Conservation (phyloP, 2,797 vertebrate species). For the Leptatherina wallacei region DNA sequence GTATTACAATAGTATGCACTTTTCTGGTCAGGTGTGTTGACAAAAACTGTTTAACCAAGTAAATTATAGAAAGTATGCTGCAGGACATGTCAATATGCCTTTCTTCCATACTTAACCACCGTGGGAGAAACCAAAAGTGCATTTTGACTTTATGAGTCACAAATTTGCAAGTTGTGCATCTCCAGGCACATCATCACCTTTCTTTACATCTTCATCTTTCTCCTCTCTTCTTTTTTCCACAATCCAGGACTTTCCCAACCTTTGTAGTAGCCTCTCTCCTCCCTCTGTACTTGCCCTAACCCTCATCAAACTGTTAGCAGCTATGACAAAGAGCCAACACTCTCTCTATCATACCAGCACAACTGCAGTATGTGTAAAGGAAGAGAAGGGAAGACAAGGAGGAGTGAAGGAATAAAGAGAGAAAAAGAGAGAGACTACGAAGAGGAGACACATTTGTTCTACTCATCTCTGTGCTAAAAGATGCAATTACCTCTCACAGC, state of each 20-base stretch:
- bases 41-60: too few relatives aligned
- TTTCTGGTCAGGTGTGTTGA: background rate
- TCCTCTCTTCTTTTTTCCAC: slow-evolving; percentile 47
- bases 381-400: slow-evolving; percentile 61
- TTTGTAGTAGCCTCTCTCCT: slow-evolving; percentile 19
- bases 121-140: slow-evolving; percentile 29
- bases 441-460: slow-evolving; percentile 95
- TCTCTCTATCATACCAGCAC: slow-evolving; percentile 98
- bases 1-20: too few relatives aligned
- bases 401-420: slow-evolving; percentile 33
- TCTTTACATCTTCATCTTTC: slow-evolving; percentile 29
- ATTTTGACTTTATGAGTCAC: slow-evolving; percentile 43
- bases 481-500: slow-evolving; percentile 99
- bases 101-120: slow-evolving; percentile 8
- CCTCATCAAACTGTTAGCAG: slow-evolving; percentile 67
- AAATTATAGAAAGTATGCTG: background rate
- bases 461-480: slow-evolving; percentile 99
- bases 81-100: slow-evolving; percentile 1
- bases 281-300: slow-evolving; percentile 51
- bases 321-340: slow-evolving; percentile 99
- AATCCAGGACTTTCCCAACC: slow-evolving; percentile 35
- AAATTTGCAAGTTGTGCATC: slow-evolving; percentile 46
- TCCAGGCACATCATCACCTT: slow-evolving; percentile 53
- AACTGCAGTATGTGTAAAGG: slow-evolving; percentile 85
- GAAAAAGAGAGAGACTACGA: slow-evolving; percentile 48